Conservation (phyloP, 2,797 vertebrate genomes). For the Kryptolebias ocellatus region DNA sequence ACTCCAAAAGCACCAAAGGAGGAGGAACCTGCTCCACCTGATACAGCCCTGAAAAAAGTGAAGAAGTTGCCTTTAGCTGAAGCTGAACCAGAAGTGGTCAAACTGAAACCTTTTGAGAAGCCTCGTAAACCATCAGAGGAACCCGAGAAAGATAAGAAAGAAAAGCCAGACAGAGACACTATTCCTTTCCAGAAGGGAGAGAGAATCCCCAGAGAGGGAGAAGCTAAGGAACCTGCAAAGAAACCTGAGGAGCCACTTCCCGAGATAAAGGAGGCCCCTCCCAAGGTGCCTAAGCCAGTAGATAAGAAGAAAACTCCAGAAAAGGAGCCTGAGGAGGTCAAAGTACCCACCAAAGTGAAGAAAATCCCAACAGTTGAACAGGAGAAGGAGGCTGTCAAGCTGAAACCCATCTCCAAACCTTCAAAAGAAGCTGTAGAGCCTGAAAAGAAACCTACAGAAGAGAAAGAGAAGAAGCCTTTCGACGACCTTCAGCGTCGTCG, state of each 20-base stretch:
- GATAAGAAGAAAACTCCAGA: conserved; percentile 70
- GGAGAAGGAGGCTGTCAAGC: conserved; percentile 72
- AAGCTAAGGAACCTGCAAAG: conserved; percentile 64
- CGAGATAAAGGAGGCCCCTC: conserved; percentile 63
- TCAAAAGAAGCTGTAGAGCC: conserved; percentile 66
- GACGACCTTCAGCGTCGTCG: conserved; percentile 47
- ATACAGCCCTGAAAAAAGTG: conserved; percentile 73
- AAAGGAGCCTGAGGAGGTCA: conserved; percentile 61
- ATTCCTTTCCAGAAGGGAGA: conserved; percentile 70
- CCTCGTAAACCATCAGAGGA: conserved; percentile 62
- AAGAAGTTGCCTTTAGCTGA: conserved; percentile 74
- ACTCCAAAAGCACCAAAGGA: conserved; percentile 64
- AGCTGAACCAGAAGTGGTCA: conserved; percentile 73
- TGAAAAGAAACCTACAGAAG: conserved; percentile 69
- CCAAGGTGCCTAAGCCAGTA: conserved; percentile 58
- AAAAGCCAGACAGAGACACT: conserved; percentile 63
- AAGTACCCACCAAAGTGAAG: conserved; percentile 69
- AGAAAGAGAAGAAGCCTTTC: conserved; percentile 63
- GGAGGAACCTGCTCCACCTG: conserved; percentile 62
- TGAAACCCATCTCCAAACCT: conserved; percentile 76
- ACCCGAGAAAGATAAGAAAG: conserved; percentile 65
- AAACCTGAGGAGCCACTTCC: conserved; percentile 57
- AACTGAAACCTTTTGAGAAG: conserved; percentile 83
- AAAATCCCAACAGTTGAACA: conserved; percentile 65
- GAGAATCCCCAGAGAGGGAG: conserved; percentile 62